Evolutionary conservation across 1,140 invertebrate species (phyloP), one percentile per base, ranked within the genome.

Genomic region (Myzus persicae): DNA sequence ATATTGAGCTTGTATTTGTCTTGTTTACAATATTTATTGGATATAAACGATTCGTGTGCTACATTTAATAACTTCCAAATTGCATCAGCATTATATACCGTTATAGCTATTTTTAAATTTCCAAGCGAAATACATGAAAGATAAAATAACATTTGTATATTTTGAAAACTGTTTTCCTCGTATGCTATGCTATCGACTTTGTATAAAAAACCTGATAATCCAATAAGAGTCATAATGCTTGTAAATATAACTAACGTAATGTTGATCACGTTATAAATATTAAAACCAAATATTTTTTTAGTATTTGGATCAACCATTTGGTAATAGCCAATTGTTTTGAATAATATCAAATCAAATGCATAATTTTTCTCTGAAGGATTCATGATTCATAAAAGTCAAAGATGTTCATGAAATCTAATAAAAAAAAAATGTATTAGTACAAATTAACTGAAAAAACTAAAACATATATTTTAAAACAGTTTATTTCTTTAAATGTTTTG

Each of bases 231-330:
- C 11, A 87, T 31, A 1, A 31, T 20, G 20, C 42, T 87, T 46
- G 84, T 87, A 18, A 87, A 44, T n/a, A 42, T n/a, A 87, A 87
- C 42, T 46, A 87, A 46, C 2, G 5, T 1, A 6, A 87, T 87
- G 44, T 87, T 44, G 31, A 87, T n/a, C 1, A 87, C 31, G 26
- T 87, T 44, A 31, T 87, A 87, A 20, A 87, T 87, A 46, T 87
- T 87, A 46, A 7, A 87, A 44, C 84, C 84, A 87, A 46, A 87
- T 46, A 87, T 87, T 44, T 87, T 44, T 87, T 26, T 26, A 87
- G 8, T n/a, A 46, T 87, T n/a, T n/a, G 84, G 84, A 44, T 87
- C 42, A 87, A 87, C 14, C 26, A 87, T n/a, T 87, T 87, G 84
- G 31, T n/a, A 87, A 87, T 46, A 87, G 6, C 84, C 84, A 87